Evolutionary conservation across 2,888 invertebrate genomes (phyloP).

Genomic region (Oegoconia quadripuncta): DNA sequence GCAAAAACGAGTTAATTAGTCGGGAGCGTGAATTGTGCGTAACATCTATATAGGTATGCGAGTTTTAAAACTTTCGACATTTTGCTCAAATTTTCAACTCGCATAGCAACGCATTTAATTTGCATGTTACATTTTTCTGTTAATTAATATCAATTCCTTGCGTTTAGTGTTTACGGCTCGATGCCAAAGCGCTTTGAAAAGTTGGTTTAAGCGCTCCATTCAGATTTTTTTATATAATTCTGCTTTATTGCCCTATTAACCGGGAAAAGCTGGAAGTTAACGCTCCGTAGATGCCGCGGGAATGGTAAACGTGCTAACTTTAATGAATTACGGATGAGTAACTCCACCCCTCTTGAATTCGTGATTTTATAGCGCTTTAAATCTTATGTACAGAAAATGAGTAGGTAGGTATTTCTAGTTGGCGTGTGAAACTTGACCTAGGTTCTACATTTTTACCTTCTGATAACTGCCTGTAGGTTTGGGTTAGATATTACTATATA

Average conservation of each 20-base stretch:
- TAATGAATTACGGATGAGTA: slow-evolving; percentile 73
- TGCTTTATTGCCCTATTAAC: slow-evolving; percentile 69
- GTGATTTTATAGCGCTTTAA: slow-evolving; percentile 64
- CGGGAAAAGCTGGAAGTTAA: slow-evolving; percentile 50
- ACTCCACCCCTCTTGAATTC: slow-evolving; percentile 59
- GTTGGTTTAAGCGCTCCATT: slow-evolving; percentile 36
- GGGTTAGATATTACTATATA: not conserved
- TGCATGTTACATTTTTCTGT: slow-evolving; percentile 33
- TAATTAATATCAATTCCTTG: slow-evolving; percentile 50
- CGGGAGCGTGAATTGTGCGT: slow-evolving; percentile 16
- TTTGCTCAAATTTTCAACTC: slow-evolving; percentile 25
- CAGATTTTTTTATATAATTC: slow-evolving; percentile 50
- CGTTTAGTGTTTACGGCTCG: slow-evolving; percentile 27
- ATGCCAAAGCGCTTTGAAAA: slow-evolving; percentile 25
- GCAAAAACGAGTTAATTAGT: slow-evolving; percentile 12
- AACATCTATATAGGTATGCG: slow-evolving; percentile 12
- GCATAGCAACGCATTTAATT: slow-evolving; percentile 30
- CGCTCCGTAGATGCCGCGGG: slow-evolving; percentile 52
- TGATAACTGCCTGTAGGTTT: no score
- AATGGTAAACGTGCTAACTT: slow-evolving; percentile 66
- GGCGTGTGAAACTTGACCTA: slow-evolving; percentile 9
- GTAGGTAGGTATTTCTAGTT: slow-evolving; percentile 51
- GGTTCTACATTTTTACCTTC: not conserved
- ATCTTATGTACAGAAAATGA: slow-evolving; percentile 58
- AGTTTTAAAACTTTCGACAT: slow-evolving; percentile 11